Conservation (phyloP, 2,113 vertebrate genomes). For the human region DNA sequence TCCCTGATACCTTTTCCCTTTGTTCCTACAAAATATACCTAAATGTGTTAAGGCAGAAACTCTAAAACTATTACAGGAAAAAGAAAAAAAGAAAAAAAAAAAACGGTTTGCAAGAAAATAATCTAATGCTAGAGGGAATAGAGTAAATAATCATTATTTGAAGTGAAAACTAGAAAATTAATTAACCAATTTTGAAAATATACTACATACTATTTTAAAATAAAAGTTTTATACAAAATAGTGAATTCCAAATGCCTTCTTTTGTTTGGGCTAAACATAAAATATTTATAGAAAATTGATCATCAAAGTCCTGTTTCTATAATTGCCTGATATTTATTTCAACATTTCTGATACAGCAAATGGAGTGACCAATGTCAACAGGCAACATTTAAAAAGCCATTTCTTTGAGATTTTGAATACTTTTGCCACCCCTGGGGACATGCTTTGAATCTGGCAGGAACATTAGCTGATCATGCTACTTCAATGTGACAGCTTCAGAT, state of each 20-base stretch:
- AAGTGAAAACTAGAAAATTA: conserved; percentile 24
- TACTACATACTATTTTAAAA: neutral
- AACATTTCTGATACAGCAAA: conserved; percentile 54
- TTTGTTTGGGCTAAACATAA: neutral
- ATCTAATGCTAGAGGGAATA: neutral
- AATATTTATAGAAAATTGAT: conserved; percentile 44
- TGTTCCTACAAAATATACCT: neutral
- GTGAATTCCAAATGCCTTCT: neutral
- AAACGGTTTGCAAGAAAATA: neutral
- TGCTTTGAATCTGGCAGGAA: conserved; percentile 81
- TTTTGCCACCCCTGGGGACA: conserved; percentile 77
- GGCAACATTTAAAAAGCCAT: conserved; percentile 74
- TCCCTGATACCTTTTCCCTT: neutral
- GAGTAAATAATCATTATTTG: neutral
- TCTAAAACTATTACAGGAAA: neutral
- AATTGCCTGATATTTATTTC: conserved; percentile 56
- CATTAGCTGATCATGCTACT: conserved; percentile 78
- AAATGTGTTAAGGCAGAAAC: neutral
- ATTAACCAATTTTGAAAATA: conserved; percentile 32
- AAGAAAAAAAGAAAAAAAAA: neutral
- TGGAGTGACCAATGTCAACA: conserved; percentile 77
- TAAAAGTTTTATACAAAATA: neutral
- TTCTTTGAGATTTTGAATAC: conserved; percentile 70
- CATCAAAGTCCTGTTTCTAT: conserved; percentile 37
- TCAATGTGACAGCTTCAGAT: conserved; percentile 84